Conservation (phyloP, 2,888 invertebrate species). For the Steinernema scapterisci region DNA sequence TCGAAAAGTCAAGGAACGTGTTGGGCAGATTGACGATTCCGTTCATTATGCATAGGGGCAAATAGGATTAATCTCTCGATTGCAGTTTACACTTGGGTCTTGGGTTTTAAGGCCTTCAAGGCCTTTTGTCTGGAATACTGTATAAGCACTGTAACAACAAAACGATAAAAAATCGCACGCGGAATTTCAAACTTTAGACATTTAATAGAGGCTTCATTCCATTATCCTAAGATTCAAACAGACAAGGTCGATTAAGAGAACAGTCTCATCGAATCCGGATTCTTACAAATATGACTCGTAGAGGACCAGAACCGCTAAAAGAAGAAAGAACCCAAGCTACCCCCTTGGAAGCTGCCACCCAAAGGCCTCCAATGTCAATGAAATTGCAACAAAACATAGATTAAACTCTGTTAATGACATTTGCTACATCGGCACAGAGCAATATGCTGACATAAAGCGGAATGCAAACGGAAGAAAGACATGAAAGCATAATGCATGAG, state of each 20-base stretch:
- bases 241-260: too few species aligned
- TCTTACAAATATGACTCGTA: too few species aligned
- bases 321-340: too few species aligned
- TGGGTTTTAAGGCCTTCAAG: not conserved
- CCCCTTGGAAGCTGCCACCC: too few species aligned
- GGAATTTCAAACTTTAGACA: too few species aligned
- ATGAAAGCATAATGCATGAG: conserved; percentile 32
- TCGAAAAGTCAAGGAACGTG: conserved; percentile 24
- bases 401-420: conserved; percentile 32
- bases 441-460: conserved; percentile 25
- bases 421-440: conserved; percentile 18
- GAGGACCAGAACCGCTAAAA: too few species aligned
- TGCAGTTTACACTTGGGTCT: not conserved
- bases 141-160: not conserved
- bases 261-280: too few species aligned
- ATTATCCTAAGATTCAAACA: too few species aligned
- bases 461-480: conserved; percentile 33
- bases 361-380: not conserved
- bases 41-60: conserved; percentile 14
- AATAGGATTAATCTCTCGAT: not conserved
- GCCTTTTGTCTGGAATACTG: not conserved
- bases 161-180: too few species aligned
- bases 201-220: too few species aligned
- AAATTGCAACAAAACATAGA: conserved; percentile 33
- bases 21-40: conserved; percentile 20